Base-by-base conservation (phyloP, 30 jellyfish, hydroid and myxozoan genomes). In the Rhopilema esculentum region DNA sequence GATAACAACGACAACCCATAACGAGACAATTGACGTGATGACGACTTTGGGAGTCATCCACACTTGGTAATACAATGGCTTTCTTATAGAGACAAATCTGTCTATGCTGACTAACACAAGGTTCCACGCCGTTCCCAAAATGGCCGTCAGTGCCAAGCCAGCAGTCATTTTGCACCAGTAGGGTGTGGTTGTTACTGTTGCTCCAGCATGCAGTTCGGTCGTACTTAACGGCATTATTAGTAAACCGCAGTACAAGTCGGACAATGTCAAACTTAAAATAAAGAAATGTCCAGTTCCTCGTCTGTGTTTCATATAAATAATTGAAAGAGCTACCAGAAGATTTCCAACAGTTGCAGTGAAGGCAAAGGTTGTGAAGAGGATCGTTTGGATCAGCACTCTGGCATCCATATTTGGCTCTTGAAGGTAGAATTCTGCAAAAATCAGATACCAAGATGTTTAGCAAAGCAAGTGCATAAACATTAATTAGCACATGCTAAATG, bases 131-230 rank as follows among this genome's bases (percentile, higher is more conserved):
- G 77, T 66, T 23, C 77, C 77, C 30, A 66, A 33, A 0, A 66
- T 66, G 19, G 77, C 77, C 33, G 40, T 16, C 77, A 66, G 23
- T 23, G 77, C 77, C 0, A 66, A 20, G 77, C 77, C 77, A 22
- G 77, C 77, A 16, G 77, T 66, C 40, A 66, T 8, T 22, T 23
- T 66, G 77, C 77, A 66, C 77, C 77, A 66, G 40, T 66, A 66
- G 0, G 77, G 30, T 4, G 77, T 66, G 17, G 52, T 66, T 29
- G 77, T 66, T 23, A 66, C 77, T 20, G 40, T 16, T 0, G 77
- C 40, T 16, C 77, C 77, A 66, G 40, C 40, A 28, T 23, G 77
- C 16, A 66, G 52, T 22, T 66, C 77, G 16, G 33, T 66, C 77
- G 23, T 21, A 23, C 77, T 66, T 32, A 66, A 19, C 16, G 77